Evolutionary conservation across 2,797 vertebrate genomes (phyloP), one percentile per base, ranked within the genome.

Genomic region (Phaenicophaeus curvirostris): DNA sequence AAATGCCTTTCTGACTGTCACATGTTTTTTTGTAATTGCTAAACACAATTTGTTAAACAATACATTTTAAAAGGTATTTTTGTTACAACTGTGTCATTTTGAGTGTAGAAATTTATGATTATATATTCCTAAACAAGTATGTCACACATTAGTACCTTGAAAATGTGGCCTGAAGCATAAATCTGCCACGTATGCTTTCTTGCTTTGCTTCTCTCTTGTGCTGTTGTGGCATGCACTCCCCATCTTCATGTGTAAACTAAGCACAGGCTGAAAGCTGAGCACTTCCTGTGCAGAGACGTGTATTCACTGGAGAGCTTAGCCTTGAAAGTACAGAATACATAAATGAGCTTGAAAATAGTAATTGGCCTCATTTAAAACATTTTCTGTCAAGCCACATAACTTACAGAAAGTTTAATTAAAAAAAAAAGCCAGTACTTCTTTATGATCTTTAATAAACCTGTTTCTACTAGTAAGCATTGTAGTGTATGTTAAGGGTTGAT

Each of bases 401-500:
- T 77, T 75, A 50, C 80, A 73, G 57, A 91, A 41, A 14, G 23
- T 66, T 55, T 41, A 46, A 44, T 13, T 35, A 13, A 23, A 41
- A 37, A 75, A 69, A 19, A 62, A 13, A 44, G 2, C 23, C 42
- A 44, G 6, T 55, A 11, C 3, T 23, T 74, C 80, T 21, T 48
- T 3, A 9, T 25, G 13, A 25, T 85, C 14, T 37, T 5, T 51
- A 63, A 20, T 63, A 68, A 84, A 57, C 35, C 48, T 63, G 8
- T 20, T 80, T 71, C 61, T 87, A 3, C 48, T 66, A 72, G 77
- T 89, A 95, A 92, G 66, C 44, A 73, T 18, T 41, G 41, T 84
- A 57, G 72, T 15, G 41, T 78, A 13, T 41, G 11, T 59, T 87
- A 6, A 23, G 44, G 83, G 55, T 58, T 79, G 76, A 31, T 65